Base-by-base conservation (phyloP, 1,140 invertebrate species). In the Orchestia grillus region DNA sequence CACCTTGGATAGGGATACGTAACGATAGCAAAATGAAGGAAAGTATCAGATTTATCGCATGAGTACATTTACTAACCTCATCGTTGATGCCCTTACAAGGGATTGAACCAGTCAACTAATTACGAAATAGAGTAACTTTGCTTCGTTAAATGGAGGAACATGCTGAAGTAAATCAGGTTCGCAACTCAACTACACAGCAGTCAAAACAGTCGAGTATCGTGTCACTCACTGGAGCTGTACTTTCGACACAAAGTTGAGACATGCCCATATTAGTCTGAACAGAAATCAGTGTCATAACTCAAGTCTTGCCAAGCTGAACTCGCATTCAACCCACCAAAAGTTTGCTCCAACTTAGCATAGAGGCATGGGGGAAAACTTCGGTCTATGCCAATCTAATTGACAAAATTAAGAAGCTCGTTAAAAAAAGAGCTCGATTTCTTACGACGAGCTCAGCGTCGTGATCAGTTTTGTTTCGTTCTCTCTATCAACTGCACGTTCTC, bases 351-450 rank as follows among this genome's bases (percentile, higher is more conserved):
- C 62, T 77, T 77, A 77, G 62, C 62, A 77, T 19, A 53, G 15
- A 36, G 28, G 62, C 15, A 90, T 44, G 11, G 41, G 88, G 36
- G 41, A 90, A 90, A 90, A 90, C 36, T 90, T 90, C 43, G 36
- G 88, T 42, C n/a, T 41, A 44, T 90, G n/a, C 41, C 88, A 77
- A 11, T 90, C 88, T 90, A 90, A 90, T 90, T 90, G 88, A 90
- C 28, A 90, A 90, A 90, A 90, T 90, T 90, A 90, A 42, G 88
- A 44, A 41, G 11, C 88, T 42, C 41, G 43, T 41, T 90, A 44
- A 90, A 90, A 87, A 90, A 94, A 94, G 44, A 45, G 44, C 92
- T 94, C 43, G 11, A 47, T 94, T 94, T 94, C 92, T 94, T 94
- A 44, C 16, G 44, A 23, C 92, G 92, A 94, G 92, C 44, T 94